These are phyloP conservation scores for Psittacula derbiana DNA, from an alignment of 2,797 vertebrate species.

Conservation along the genomic window DNA sequence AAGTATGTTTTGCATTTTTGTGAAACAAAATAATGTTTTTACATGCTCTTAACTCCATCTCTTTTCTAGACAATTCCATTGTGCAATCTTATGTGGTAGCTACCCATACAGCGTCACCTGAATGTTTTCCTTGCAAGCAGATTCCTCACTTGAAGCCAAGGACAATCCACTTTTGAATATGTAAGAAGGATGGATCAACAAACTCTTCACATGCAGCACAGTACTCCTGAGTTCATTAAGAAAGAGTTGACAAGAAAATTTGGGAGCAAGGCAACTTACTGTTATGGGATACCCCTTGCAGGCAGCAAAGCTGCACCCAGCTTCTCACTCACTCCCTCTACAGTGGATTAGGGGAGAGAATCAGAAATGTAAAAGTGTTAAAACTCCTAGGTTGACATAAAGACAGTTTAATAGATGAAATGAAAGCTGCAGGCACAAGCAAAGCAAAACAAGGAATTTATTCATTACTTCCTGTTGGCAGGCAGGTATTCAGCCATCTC, in stretches of 20 bases:
- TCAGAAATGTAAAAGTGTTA: background rate
- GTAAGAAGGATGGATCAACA: background rate
- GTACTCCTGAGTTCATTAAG: background rate
- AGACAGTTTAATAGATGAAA: background rate
- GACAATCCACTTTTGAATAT: background rate
- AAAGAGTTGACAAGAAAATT: background rate
- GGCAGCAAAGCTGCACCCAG: background rate
- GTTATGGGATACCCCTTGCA: background rate
- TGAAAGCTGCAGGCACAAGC: background rate
- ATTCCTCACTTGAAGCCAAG: background rate
- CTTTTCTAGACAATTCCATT: background rate
- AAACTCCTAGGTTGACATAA: background rate
- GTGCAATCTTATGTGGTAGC: background rate
- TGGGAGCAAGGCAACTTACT: background rate
- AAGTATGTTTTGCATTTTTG: background rate
- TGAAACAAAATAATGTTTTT: background rate
- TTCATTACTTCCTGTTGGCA: background rate
- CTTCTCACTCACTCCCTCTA: fast-evolving
- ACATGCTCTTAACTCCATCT: background rate
- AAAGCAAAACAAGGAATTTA: background rate
- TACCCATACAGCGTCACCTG: background rate
- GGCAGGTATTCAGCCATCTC: background rate
- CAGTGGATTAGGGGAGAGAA: background rate
- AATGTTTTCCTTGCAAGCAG: background rate
- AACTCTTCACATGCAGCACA: background rate